These are phyloP conservation scores for Vesta saturnalis DNA, from an alignment of 2,888 invertebrate species.

Conservation along the genomic window DNA sequence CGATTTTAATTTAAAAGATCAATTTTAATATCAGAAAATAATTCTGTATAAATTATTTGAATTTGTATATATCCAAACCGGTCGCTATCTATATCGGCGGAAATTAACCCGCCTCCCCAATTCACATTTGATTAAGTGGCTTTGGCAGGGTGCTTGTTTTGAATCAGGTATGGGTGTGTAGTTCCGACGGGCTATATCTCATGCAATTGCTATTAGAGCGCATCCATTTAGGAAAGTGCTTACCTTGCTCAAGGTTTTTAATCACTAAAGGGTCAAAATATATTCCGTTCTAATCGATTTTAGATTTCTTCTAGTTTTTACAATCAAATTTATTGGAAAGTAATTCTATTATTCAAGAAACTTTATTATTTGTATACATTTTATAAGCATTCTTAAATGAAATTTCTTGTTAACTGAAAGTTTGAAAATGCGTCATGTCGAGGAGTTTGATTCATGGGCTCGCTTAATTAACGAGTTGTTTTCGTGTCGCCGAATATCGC, in stretches of 20 bases:
- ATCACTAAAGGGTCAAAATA: constrained; percentile 32
- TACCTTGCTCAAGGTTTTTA: constrained; percentile 35
- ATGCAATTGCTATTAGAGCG: constrained; percentile 33
- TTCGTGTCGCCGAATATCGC: constrained; percentile 42
- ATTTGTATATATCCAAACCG: constrained; percentile 33
- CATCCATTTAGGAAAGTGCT: constrained; percentile 37
- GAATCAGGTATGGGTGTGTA: constrained; percentile 37
- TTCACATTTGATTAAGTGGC: constrained; percentile 39
- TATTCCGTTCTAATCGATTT: constrained; percentile 31
- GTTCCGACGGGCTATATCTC: constrained; percentile 39
- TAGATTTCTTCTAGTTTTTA: constrained; percentile 29
- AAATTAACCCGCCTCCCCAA: constrained; percentile 38
- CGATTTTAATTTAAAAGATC: constrained; percentile 34
- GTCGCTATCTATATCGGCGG: constrained; percentile 37
- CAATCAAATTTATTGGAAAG: background rate
- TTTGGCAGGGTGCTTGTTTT: constrained; percentile 38
- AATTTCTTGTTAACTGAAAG: constrained; percentile 6
- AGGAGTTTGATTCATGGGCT: constrained; percentile 43
- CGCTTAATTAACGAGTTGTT: constrained; percentile 48
- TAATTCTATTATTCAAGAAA: background rate
- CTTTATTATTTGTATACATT: background rate
- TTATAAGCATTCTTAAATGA: background rate
- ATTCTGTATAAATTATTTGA: constrained; percentile 29
- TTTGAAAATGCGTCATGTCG: constrained; percentile 30
- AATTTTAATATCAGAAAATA: constrained; percentile 35